phyloP scores from a whole-genome alignment of 2,113 vertebrate species.

The Galeopterus variegatus region DNA sequence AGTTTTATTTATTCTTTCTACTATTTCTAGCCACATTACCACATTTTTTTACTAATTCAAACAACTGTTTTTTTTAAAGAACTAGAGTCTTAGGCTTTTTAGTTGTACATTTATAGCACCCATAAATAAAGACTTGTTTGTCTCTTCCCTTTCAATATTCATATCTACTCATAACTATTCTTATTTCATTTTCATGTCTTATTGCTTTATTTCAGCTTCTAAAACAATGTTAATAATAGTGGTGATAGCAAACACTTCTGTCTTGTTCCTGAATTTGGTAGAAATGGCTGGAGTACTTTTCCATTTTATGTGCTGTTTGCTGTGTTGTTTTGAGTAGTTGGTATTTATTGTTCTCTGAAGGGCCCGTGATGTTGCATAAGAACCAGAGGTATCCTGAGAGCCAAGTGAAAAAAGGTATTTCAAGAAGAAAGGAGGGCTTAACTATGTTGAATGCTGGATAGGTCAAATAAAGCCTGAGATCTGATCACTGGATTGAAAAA shows the following conservation, averaged over 20 bases:
- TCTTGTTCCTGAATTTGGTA: conserved; percentile 23
- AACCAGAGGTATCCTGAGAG: background rate
- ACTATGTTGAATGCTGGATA: background rate
- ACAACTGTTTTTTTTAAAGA: background rate
- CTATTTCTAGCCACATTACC: background rate
- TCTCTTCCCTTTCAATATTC: background rate
- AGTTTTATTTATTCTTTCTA: background rate
- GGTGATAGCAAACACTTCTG: background rate
- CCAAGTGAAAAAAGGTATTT: background rate
- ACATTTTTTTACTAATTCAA: background rate
- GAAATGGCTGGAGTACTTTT: conserved; percentile 1
- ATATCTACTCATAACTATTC: background rate
- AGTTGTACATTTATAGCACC: background rate
- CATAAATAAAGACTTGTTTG: background rate
- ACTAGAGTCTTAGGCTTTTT: background rate
- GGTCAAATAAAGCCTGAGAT: background rate
- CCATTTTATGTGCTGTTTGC: background rate
- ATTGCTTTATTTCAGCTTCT: conserved; percentile 57
- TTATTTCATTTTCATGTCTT: conserved; percentile 66
- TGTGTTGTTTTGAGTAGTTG: conserved; percentile 8
- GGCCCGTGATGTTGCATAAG: background rate
- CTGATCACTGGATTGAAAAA: background rate
- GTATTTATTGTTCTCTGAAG: background rate
- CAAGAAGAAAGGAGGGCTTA: conserved; percentile 33
- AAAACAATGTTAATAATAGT: conserved; percentile 12